Conservation (phyloP, 37 sponge, comb jelly and placozoan genomes). For the Agelas oroides region DNA sequence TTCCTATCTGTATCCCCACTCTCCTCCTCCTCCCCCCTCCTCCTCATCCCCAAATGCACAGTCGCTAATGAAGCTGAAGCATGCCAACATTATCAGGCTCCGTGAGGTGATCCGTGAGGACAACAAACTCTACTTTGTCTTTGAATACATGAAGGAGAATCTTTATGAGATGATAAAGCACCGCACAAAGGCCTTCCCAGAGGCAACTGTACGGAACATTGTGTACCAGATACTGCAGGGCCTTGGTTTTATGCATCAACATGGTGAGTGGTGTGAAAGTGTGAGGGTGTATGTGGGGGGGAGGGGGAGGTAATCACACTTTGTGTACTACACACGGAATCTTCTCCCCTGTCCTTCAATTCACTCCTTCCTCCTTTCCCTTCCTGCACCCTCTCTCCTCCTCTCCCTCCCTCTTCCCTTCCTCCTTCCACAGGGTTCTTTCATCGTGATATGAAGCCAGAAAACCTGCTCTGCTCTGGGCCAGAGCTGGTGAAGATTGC, state of each 20-base stretch:
- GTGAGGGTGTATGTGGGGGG: too few species aligned
- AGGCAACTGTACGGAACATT: conserved; percentile 90
- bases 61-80: conserved; percentile 94
- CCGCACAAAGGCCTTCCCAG: conserved; percentile 86
- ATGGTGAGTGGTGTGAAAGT: conserved; percentile 86
- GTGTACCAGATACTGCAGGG: conserved; percentile 93
- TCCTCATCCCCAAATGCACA: too few species aligned
- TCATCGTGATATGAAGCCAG: conserved; percentile 98
- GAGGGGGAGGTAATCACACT: too few species aligned
- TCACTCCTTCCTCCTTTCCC: too few species aligned
- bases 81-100: conserved; percentile 88
- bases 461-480: conserved; percentile 96
- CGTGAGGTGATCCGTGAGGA: conserved; percentile 92
- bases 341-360: too few species aligned
- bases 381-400: background rate
- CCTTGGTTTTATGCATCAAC: conserved; percentile 92
- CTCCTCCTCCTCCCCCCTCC: too few species aligned
- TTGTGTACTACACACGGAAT: too few species aligned
- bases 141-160: conserved; percentile 98
- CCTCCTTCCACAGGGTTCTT: conserved; percentile 93
- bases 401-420: background rate
- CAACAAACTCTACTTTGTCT: conserved; percentile 92
- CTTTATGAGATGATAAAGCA: conserved; percentile 93
- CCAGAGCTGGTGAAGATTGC: conserved; percentile 96
- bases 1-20: too few species aligned